phyloP scores from a whole-genome alignment of 1,140 invertebrate species.

The Caenorhabditis inopinata region DNA sequence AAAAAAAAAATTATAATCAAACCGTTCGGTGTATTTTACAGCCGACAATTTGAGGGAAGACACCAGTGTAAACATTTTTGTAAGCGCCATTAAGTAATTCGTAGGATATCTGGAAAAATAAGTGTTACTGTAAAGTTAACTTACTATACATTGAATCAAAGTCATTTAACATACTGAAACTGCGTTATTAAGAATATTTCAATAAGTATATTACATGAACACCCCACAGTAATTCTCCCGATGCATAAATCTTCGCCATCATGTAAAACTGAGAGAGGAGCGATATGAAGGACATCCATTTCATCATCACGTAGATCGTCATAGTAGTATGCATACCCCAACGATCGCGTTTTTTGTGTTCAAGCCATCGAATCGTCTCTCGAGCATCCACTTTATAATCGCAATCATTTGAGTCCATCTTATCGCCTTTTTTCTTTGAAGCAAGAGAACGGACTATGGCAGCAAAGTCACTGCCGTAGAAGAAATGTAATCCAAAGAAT shows the following conservation, averaged over 20 bases:
- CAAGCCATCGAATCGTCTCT: neutral
- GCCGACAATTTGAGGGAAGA: neutral
- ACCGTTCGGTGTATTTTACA: neutral
- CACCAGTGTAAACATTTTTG: neutral
- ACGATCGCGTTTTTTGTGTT: neutral
- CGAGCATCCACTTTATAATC: neutral
- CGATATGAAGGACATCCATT: neutral
- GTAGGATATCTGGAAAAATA: neutral
- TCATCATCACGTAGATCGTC: neutral
- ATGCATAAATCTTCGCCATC: conserved; percentile 4
- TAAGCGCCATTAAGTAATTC: neutral
- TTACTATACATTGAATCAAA: no score
- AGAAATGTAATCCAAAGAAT: neutral
- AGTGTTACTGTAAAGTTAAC: no score
- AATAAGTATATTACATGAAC: neutral
- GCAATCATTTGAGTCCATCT: neutral
- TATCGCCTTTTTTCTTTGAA: neutral
- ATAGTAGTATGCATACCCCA: conserved; percentile 3
- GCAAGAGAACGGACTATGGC: neutral
- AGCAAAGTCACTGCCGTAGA: neutral
- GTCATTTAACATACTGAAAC: no score
- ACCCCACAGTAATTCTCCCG: neutral
- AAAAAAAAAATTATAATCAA: neutral
- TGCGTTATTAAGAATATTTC: no score
- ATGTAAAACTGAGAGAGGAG: neutral